phyloP scores from a whole-genome alignment of 1,140 invertebrate species.

The Rhopalosiphum maidis region DNA sequence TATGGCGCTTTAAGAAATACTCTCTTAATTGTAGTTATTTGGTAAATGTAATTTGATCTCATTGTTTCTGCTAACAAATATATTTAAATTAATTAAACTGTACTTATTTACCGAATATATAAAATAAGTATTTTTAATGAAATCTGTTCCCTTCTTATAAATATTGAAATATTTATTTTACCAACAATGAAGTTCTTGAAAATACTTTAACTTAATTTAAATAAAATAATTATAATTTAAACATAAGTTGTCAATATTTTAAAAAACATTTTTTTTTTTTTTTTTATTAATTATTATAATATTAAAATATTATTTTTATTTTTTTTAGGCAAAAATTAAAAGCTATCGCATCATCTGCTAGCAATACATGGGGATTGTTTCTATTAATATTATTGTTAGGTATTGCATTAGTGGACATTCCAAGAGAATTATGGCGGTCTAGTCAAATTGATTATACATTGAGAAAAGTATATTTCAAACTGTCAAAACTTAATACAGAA shows the following conservation, averaged over 20 bases:
- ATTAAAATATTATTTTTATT: constrained; percentile 60
- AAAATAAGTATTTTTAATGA: too few relatives aligned
- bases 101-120: too few relatives aligned
- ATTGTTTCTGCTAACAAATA: too few relatives aligned
- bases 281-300: not conserved
- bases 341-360: constrained; percentile 96
- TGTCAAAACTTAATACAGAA: constrained; percentile 96
- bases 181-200: too few relatives aligned
- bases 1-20: too few relatives aligned
- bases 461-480: constrained; percentile 92
- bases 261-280: not conserved
- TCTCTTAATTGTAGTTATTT: too few relatives aligned
- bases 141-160: too few relatives aligned
- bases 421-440: constrained; percentile 86
- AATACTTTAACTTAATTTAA: not conserved
- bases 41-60: too few relatives aligned
- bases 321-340: constrained; percentile 82
- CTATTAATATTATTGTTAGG: constrained; percentile 92
- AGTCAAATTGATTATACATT: constrained; percentile 81
- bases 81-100: too few relatives aligned
- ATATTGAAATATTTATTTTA: too few relatives aligned
- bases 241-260: not conserved
- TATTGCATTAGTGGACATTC: constrained; percentile 96
- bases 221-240: not conserved
- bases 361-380: constrained; percentile 99